These are phyloP conservation scores for Parnassius apollo DNA, from an alignment of 2,888 invertebrate genomes.

Conservation along the genomic window DNA sequence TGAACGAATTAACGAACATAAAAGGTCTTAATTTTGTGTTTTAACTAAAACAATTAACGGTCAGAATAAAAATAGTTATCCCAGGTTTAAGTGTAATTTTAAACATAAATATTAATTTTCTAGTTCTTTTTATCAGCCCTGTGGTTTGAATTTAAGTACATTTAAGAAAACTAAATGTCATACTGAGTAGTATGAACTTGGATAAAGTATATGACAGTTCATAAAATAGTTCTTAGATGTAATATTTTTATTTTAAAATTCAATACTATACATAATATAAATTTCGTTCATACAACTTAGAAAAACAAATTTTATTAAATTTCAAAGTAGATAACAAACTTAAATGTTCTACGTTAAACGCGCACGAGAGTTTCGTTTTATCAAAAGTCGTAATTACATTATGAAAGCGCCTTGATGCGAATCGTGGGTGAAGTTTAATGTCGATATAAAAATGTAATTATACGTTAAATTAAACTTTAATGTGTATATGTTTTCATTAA, in stretches of 20 bases:
- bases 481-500: background rate
- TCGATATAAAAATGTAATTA: slow-evolving; percentile 23
- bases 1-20: too few relatives aligned
- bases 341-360: slow-evolving; percentile 23
- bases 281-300: slow-evolving; percentile 10
- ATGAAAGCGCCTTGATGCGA: slow-evolving; percentile 26
- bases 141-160: too few relatives aligned
- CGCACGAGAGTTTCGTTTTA: slow-evolving; percentile 26
- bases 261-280: slow-evolving; percentile 2
- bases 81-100: too few relatives aligned
- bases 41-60: too few relatives aligned
- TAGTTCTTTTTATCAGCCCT: too few relatives aligned
- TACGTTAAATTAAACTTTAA: slow-evolving; percentile 13
- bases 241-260: slow-evolving; percentile 7
- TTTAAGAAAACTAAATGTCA: too few relatives aligned
- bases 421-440: slow-evolving; percentile 26
- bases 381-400: slow-evolving; percentile 27
- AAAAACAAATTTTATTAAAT: slow-evolving; percentile 21
- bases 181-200: too few relatives aligned
- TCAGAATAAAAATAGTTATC: too few relatives aligned
- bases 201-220: too few relatives aligned
- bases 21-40: too few relatives aligned
- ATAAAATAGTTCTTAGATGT: too few relatives aligned
- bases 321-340: slow-evolving; percentile 23
- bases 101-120: too few relatives aligned